phyloP scores from a whole-genome alignment of 2,113 vertebrate species.

The Lycocorax pyrrhopterus region DNA sequence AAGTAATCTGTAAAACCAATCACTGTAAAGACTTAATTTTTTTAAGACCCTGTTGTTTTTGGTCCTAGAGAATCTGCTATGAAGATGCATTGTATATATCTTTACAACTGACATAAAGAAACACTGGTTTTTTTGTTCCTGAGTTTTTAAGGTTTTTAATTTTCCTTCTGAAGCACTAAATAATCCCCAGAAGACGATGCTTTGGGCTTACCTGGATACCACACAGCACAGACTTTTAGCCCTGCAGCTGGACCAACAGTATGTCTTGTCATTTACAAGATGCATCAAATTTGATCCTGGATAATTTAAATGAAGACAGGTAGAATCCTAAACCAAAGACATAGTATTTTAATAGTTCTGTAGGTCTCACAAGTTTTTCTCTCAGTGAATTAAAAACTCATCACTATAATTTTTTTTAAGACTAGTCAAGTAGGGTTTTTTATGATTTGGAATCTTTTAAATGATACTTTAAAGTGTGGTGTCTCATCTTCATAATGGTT shows the following conservation, averaged over 20 bases:
- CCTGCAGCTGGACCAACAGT: not conserved
- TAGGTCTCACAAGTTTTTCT: not conserved
- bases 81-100: not conserved
- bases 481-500: not conserved
- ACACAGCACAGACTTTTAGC: not conserved
- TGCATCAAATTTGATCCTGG: not conserved
- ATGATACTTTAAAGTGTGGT: not conserved
- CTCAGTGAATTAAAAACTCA: not conserved
- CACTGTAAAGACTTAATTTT: conserved; percentile 22
- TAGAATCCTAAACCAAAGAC: not conserved
- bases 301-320: not conserved
- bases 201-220: not conserved
- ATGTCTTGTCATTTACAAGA: not conserved
- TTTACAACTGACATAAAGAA: not conserved
- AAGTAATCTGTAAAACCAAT: not conserved
- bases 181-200: not conserved
- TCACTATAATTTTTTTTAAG: not conserved
- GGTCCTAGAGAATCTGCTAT: not conserved
- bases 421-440: not conserved
- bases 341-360: not conserved
- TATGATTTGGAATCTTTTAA: not conserved
- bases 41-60: conserved; percentile 10
- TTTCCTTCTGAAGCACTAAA: not conserved
- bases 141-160: not conserved
- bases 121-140: not conserved